Conservation (phyloP, 2,797 vertebrate species). For the Syngnathus rostellatus region DNA sequence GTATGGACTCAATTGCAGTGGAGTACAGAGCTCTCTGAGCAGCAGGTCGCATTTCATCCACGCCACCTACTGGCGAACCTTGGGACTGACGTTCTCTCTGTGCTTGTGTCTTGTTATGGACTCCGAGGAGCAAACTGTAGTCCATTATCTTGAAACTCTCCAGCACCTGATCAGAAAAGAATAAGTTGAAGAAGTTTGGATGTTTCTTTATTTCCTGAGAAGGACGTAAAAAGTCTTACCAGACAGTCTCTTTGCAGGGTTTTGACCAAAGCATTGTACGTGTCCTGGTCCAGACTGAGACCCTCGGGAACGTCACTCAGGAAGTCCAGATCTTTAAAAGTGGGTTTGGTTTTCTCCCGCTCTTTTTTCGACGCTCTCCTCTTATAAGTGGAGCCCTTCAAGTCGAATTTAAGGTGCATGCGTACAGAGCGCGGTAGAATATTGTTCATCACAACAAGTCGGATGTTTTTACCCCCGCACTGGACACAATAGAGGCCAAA, state of each 20-base stretch:
- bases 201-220: too few species aligned
- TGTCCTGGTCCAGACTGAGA: constrained; percentile 84
- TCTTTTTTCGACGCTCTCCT: constrained; percentile 92
- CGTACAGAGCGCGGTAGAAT: constrained; percentile 85
- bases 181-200: neutral
- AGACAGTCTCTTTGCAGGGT: constrained; percentile 91
- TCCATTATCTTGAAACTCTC: constrained; percentile 99
- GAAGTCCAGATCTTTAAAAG: constrained; percentile 94
- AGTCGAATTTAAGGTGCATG: constrained; percentile 96
- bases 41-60: constrained; percentile 78
- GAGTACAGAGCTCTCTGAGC: constrained; percentile 90
- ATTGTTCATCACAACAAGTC: constrained; percentile 95
- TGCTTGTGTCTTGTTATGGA: constrained; percentile 88
- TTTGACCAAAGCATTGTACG: constrained; percentile 82
- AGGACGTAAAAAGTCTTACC: constrained; percentile 64
- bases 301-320: constrained; percentile 85
- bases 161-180: constrained; percentile 61
- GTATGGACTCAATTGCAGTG: constrained; percentile 96
- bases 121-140: constrained; percentile 89
- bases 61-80: constrained; percentile 72
- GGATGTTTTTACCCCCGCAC: constrained; percentile 92
- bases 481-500: constrained; percentile 96
- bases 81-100: constrained; percentile 78
- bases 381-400: constrained; percentile 95
- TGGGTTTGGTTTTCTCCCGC: constrained; percentile 85